A percentile compares a stretch with the other conserved stretches of the same genome.
Evolutionary conservation across 1,140 invertebrate species (phyloP).

Genomic region (Cotesia chilonis): DNA sequence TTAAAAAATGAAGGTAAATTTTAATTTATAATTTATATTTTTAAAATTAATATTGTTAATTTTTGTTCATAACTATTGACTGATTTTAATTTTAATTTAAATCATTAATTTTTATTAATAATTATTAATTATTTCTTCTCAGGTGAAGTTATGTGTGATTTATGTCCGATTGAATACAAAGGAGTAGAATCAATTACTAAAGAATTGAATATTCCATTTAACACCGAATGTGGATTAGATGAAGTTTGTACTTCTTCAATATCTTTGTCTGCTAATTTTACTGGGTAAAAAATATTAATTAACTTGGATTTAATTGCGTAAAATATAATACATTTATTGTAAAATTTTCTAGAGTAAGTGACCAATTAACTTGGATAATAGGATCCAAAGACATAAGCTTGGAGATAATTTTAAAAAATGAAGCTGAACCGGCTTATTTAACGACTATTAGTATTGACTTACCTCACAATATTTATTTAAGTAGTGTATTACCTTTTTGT

Average conservation of each 20-base stretch:
- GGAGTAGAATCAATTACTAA: slow-evolving; percentile 23
- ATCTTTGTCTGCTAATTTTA: slow-evolving; percentile 40
- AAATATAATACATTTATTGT: slow-evolving; percentile 10
- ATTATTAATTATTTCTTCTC: slow-evolving; percentile 7
- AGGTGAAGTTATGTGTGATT: slow-evolving; percentile 36
- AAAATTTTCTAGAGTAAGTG: slow-evolving; percentile 22
- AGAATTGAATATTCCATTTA: slow-evolving; percentile 54
- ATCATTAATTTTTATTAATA: neutral
- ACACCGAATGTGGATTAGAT: slow-evolving; percentile 58
- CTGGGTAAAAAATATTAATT: slow-evolving; percentile 32
- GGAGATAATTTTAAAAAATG: slow-evolving; percentile 52
- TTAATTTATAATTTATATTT: neutral
- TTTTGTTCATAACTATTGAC: too few relatives aligned
- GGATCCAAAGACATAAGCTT: slow-evolving; percentile 57
- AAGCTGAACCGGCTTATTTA: slow-evolving; percentile 58
- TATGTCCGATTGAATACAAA: slow-evolving; percentile 44
- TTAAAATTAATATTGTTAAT: neutral
- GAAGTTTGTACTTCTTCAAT: slow-evolving; percentile 61
- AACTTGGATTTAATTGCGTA: neutral
- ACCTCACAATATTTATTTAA: slow-evolving; percentile 49
- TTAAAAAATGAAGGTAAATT: slow-evolving; percentile 19
- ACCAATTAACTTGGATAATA: slow-evolving; percentile 53
- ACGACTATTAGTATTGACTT: slow-evolving; percentile 48
- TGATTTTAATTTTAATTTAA: too few relatives aligned
- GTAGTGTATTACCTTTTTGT: slow-evolving; percentile 58